Conservation (phyloP, 64 coral and sea anemone species). For the Montipora sp. region DNA sequence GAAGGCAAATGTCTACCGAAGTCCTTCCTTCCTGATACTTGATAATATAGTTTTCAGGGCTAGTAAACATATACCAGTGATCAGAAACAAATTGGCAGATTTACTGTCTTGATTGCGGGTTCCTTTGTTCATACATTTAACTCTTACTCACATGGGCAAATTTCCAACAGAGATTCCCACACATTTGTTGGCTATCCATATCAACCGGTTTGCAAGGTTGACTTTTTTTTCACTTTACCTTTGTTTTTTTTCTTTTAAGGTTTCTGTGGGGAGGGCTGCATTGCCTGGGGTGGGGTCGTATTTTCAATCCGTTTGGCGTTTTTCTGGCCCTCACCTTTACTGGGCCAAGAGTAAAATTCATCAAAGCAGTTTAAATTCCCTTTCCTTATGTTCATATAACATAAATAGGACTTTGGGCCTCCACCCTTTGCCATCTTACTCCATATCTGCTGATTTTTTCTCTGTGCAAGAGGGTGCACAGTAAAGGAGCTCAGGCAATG, state of each 20-base stretch:
- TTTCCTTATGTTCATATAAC: neutral
- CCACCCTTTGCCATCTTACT: neutral
- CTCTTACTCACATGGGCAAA: neutral
- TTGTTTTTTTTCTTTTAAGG: neutral
- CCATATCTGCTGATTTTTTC: neutral
- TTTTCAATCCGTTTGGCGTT: neutral
- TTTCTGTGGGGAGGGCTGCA: neutral
- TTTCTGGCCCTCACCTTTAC: slow-evolving; percentile 6
- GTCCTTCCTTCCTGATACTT: too few relatives aligned
- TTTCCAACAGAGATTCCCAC: too few relatives aligned
- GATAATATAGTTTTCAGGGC: slow-evolving; percentile 9
- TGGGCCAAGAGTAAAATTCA: neutral
- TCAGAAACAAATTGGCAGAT: slow-evolving; percentile 5
- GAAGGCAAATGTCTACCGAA: too few relatives aligned
- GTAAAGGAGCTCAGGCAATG: slow-evolving; percentile 4
- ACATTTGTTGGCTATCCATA: neutral
- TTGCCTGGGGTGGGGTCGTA: neutral
- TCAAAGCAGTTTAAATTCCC: neutral
- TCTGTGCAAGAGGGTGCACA: neutral
- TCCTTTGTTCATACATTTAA: neutral
- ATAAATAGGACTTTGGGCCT: neutral
- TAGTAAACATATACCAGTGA: neutral
- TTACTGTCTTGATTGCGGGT: neutral
- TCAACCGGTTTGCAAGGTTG: neutral
- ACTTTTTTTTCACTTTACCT: neutral